Base-by-base conservation (phyloP, 1,140 invertebrate genomes). In the Drosophila eugracilis region DNA sequence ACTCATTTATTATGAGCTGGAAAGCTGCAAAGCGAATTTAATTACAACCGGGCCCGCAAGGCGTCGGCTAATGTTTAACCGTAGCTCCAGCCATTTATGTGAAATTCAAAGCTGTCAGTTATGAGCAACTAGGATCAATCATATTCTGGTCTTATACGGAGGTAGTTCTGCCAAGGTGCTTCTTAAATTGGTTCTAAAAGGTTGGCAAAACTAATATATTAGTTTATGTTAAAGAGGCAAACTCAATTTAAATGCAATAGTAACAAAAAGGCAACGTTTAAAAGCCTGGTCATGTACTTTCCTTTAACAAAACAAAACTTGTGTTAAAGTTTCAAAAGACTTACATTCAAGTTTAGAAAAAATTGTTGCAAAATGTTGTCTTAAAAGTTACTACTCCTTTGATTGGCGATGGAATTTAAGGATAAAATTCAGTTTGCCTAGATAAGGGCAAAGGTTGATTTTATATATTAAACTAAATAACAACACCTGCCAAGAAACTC, bases 31-130 rank as follows among this genome's bases (percentile, higher is more conserved):
- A 75, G 53, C 32, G 73, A 70, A 81, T 86, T 85, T 85, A 85
- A 86, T 86, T 86, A 80, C 71, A 79, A 72, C 44, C 52, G 21
- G 15, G 67, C 34, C 81, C 81, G 12, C 81, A 86, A 58, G 48
- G 36, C 58, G 22, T 37, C 39, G 60, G 80, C 59, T 55, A 55
- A 32, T 49, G 36, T 39, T 24, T 48, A 69, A 45, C 66, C 60
- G 22, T 52, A 57, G 63, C 32, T 45, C 34, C 32, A 17, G 10
- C n/a, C 49, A 75, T 37, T 39, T 75, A 21, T 39, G n/a, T 7
- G 58, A 37, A 74, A 65, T 65, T 63, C 17, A 36, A 47, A 37
- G 70, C 32, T 52, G 47, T 59, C 39, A 22, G 36, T 28, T 24
- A 2, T 6, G 10, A 15, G 15, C 6, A 41, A 21, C 28, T n/a